Evolutionary conservation across 2,888 invertebrate genomes (phyloP).

Genomic region (Drosophila mayaguana): DNA sequence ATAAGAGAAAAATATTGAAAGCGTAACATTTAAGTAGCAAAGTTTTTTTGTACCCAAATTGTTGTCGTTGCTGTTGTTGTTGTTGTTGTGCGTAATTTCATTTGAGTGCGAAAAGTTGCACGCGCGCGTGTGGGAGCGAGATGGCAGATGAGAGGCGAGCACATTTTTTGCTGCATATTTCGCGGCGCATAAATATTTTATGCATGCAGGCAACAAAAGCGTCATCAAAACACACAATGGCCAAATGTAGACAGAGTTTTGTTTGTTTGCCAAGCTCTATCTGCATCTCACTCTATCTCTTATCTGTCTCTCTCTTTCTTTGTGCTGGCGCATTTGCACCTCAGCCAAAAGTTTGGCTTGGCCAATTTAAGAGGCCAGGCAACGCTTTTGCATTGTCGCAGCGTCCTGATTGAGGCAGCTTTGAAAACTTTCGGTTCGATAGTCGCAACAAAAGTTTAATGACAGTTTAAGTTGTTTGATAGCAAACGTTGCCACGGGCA

Average conservation of each 20-base stretch:
- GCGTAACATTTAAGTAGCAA: conserved; percentile 77
- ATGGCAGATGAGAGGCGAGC: conserved; percentile 8
- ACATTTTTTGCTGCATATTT: conserved; percentile 74
- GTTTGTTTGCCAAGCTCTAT: conserved; percentile 25
- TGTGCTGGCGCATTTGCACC: conserved; percentile 68
- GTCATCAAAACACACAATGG: conserved; percentile 62
- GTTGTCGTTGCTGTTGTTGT: conserved; percentile 1
- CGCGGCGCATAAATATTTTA: conserved; percentile 76
- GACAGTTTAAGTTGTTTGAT: conserved; percentile 83
- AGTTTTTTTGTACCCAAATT: conserved; percentile 31
- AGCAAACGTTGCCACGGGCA: conserved; percentile 47
- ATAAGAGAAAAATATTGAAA: conserved; percentile 47
- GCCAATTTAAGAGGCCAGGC: conserved; percentile 65
- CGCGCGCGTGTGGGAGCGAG: conserved; percentile 56
- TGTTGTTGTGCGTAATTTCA: conserved; percentile 77
- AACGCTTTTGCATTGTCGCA: conserved; percentile 63
- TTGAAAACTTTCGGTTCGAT: conserved; percentile 62
- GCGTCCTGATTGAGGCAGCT: conserved; percentile 53
- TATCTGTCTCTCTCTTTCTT: not conserved
- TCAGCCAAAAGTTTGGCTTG: conserved; percentile 65
- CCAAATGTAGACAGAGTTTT: conserved; percentile 39
- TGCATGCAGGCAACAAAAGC: conserved; percentile 75
- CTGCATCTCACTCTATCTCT: not conserved
- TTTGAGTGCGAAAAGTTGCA: conserved; percentile 81
- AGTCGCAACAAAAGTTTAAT: conserved; percentile 80